These are phyloP conservation scores for Pseudocheirus occidentalis DNA, from an alignment of 2,797 vertebrate species.

Conservation along the genomic window DNA sequence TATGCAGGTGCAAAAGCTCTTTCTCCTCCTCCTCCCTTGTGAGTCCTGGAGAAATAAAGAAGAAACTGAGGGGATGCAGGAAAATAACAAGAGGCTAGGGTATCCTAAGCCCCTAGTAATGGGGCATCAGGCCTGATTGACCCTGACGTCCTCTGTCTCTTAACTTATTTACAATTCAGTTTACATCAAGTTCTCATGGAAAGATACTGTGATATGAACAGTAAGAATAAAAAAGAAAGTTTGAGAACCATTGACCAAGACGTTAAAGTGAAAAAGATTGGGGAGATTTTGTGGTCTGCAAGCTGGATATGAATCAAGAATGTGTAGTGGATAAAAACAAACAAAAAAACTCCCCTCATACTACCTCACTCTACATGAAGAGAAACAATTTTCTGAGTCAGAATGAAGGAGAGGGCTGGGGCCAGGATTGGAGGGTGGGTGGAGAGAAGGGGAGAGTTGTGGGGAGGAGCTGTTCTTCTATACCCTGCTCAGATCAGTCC, in stretches of 20 bases:
- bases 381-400: neutral
- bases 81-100: neutral
- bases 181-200: neutral
- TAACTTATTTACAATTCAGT: fast-evolving
- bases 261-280: neutral
- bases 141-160: fast-evolving
- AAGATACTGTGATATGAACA: neutral
- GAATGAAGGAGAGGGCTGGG: neutral
- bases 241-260: neutral
- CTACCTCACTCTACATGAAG: neutral
- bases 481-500: neutral
- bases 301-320: neutral
- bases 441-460: too few relatives aligned
- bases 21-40: neutral
- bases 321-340: neutral
- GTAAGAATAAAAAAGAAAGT: neutral
- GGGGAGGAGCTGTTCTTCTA: neutral
- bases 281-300: neutral
- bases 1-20: neutral
- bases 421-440: neutral
- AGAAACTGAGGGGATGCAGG: neutral
- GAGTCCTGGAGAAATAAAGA: neutral
- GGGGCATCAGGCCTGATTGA: neutral
- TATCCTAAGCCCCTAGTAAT: neutral
- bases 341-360: neutral